phyloP scores from a whole-genome alignment of 2,888 invertebrate species.

The Acleris literana region DNA sequence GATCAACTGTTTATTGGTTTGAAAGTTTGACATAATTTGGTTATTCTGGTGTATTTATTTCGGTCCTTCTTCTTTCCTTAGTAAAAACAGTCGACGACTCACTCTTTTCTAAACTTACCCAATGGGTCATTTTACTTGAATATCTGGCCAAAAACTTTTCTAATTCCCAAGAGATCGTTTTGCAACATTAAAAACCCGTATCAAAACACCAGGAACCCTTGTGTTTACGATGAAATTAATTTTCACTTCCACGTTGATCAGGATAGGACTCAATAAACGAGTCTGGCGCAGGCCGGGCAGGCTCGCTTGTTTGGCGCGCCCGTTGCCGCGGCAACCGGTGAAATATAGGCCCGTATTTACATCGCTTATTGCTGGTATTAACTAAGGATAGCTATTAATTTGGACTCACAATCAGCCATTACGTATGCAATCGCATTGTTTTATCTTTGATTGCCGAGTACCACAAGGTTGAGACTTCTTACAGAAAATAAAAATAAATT shows the following conservation, averaged over 20 bases:
- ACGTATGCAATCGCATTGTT: slow-evolving; percentile 51
- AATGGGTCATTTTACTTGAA: too few species aligned
- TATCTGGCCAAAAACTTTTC: too few species aligned
- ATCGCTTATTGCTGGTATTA: slow-evolving; percentile 72
- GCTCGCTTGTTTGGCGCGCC: slow-evolving; percentile 67
- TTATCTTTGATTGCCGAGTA: slow-evolving; percentile 41
- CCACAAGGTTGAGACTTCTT: neutral
- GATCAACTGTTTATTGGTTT: neutral
- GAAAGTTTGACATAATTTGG: too few species aligned
- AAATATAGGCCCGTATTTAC: slow-evolving; percentile 75
- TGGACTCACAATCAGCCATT: slow-evolving; percentile 51
- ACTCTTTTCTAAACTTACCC: too few species aligned
- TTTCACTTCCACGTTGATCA: slow-evolving; percentile 32
- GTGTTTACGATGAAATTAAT: slow-evolving; percentile 27
- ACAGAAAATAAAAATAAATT: neutral
- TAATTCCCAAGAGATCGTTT: neutral
- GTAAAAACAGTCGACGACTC: too few species aligned
- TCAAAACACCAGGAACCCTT: slow-evolving; percentile 6
- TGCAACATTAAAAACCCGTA: neutral
- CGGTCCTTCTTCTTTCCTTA: too few species aligned
- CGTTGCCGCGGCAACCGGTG: slow-evolving; percentile 72
- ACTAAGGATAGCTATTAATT: slow-evolving; percentile 74
- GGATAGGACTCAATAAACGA: slow-evolving; percentile 32
- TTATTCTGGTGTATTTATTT: too few species aligned
- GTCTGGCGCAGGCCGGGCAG: slow-evolving; percentile 26